Conservation (phyloP, 1,140 invertebrate species). For the Drosophila azteca region DNA sequence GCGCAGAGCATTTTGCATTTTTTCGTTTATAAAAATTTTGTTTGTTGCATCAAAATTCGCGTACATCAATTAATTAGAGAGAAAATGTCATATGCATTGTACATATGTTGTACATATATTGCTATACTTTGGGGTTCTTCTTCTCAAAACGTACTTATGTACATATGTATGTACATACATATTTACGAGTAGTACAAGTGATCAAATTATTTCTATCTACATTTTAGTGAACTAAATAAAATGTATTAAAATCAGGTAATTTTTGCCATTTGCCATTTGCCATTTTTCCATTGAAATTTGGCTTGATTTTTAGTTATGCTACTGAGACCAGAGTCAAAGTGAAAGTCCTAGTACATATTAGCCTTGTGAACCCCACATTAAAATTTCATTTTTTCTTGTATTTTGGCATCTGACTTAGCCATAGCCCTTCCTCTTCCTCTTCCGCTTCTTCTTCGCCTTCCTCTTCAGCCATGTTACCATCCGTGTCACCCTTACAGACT, state of each 20-base stretch:
- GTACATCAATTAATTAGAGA: too few species aligned
- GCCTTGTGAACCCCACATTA: too few species aligned
- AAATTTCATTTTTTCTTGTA: too few species aligned
- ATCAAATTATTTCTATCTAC: conserved; percentile 35
- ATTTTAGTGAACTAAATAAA: conserved; percentile 38
- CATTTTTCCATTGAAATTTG: conserved; percentile 6
- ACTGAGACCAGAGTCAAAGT: conserved; percentile 17
- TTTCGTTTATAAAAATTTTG: too few species aligned
- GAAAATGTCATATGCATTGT: too few species aligned
- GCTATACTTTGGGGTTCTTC: neutral
- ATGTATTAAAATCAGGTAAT: conserved; percentile 43
- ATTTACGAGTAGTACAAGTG: too few species aligned
- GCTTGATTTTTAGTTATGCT: conserved; percentile 30
- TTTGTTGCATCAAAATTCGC: too few species aligned
- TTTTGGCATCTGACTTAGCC: neutral
- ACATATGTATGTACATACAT: neutral
- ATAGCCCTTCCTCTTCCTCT: neutral
- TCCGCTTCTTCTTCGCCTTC: neutral
- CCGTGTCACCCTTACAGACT: conserved; percentile 26
- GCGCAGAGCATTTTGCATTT: too few species aligned
- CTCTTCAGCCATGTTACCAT: neutral
- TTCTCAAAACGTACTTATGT: neutral
- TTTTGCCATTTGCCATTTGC: conserved; percentile 19
- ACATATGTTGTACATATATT: too few species aligned
- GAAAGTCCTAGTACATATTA: too few species aligned